Conservation (phyloP, 2,797 vertebrate genomes). For the Psittacula derbiana region DNA sequence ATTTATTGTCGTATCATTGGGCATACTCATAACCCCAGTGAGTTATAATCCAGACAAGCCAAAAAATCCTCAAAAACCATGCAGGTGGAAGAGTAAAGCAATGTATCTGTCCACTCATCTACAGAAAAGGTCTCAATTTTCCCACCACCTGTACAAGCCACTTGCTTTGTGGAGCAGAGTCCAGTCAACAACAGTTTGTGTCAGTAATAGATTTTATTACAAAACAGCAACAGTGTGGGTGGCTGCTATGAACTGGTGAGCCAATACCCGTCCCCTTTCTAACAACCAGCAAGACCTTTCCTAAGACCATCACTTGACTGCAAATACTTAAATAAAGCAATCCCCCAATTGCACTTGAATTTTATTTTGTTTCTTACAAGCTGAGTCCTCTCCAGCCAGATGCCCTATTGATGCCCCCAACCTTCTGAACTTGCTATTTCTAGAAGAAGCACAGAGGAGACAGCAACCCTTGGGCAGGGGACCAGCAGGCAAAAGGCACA, state of each 20-base stretch:
- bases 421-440: not conserved
- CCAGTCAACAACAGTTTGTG: not conserved
- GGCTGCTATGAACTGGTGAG: accelerated
- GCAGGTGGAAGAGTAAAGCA: accelerated
- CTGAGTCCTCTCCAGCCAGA: not conserved
- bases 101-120: accelerated
- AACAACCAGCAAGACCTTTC: not conserved
- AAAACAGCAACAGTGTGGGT: not conserved
- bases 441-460: not conserved
- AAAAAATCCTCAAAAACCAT: accelerated
- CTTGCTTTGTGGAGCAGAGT: not conserved
- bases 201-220: not conserved
- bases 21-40: not conserved
- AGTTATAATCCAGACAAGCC: not conserved
- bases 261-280: accelerated
- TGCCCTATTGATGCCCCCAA: accelerated
- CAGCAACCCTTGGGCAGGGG: accelerated
- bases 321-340: accelerated
- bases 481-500: not conserved
- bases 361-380: too few relatives aligned
- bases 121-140: accelerated
- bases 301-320: not conserved
- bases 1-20: not conserved
- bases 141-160: not conserved
- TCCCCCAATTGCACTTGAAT: accelerated